These are phyloP conservation scores for Lacanobia wlatinum DNA, from an alignment of 2,888 invertebrate species.

Conservation along the genomic window DNA sequence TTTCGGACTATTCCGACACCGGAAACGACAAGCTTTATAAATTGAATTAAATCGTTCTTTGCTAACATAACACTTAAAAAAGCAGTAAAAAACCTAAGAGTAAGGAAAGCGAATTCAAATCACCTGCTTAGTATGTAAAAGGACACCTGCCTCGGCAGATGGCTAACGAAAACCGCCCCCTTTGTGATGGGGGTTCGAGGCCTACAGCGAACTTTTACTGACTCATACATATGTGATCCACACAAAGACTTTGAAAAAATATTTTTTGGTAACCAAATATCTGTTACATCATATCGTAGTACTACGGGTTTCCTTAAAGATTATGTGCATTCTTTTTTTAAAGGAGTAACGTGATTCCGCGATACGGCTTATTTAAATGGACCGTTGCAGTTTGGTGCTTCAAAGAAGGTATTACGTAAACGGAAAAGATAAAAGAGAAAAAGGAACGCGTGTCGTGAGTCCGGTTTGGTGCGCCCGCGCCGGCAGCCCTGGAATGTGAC, in stretches of 20 bases:
- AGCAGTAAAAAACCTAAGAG: conserved; percentile 57
- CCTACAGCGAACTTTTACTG: conserved; percentile 49
- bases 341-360: conserved; percentile 11
- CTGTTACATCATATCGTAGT: conserved; percentile 46
- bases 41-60: conserved; percentile 55
- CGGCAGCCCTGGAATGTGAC: conserved; percentile 87
- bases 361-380: conserved; percentile 32
- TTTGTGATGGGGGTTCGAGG: conserved; percentile 71
- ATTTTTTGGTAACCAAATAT: conserved; percentile 32
- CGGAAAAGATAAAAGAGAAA: conserved; percentile 66
- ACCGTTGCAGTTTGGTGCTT: conserved; percentile 48
- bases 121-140: conserved; percentile 88
- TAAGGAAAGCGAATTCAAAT: conserved; percentile 82
- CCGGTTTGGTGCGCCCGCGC: conserved; percentile 78
- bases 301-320: conserved; percentile 32
- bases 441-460: conserved; percentile 70
- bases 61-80: conserved; percentile 59
- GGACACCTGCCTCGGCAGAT: conserved; percentile 89
- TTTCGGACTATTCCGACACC: conserved; percentile 22
- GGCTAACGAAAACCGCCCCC: conserved; percentile 78
- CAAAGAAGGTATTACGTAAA: conserved; percentile 75
- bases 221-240: conserved; percentile 36
- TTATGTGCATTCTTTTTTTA: conserved; percentile 29
- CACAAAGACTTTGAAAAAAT: conserved; percentile 42
- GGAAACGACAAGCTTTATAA: conserved; percentile 51